Conservation (phyloP, 2,888 invertebrate species). For the Unio pictorum region DNA sequence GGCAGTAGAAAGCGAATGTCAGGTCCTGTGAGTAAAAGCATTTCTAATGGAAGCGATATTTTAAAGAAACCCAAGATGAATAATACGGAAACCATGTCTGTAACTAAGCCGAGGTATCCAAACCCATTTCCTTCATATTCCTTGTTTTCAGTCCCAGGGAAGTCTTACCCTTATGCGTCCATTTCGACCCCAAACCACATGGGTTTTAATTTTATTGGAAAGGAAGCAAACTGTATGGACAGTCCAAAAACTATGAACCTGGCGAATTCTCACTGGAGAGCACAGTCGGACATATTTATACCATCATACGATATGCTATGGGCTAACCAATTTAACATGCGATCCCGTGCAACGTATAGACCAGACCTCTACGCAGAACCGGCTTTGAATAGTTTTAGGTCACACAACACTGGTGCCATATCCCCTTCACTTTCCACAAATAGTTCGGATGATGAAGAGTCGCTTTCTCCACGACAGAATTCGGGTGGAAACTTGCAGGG, state of each 20-base stretch:
- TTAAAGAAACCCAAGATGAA: conserved; percentile 31
- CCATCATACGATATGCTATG: conserved; percentile 52
- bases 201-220: conserved; percentile 35
- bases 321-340: conserved; percentile 37
- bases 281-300: conserved; percentile 36
- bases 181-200: conserved; percentile 36
- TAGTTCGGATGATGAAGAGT: conserved; percentile 36
- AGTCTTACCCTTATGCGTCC: conserved; percentile 38
- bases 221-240: conserved; percentile 28
- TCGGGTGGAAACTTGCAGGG: conserved; percentile 2
- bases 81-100: conserved; percentile 21
- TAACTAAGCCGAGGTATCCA: conserved; percentile 31
- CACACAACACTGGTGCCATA: conserved; percentile 9
- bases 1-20: conserved; percentile 85
- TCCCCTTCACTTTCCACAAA: conserved; percentile 24
- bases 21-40: conserved; percentile 14
- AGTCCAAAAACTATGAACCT: conserved; percentile 17
- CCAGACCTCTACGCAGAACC: conserved; percentile 21
- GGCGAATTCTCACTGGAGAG: conserved; percentile 25
- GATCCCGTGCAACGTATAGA: conserved; percentile 19
- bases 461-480: conserved; percentile 13
- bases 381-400: conserved; percentile 25
- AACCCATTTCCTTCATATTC: conserved; percentile 42
- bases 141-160: conserved; percentile 42
- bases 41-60: conserved; percentile 7